phyloP scores from a whole-genome alignment of 1,140 invertebrate genomes.

The Atta colombica region DNA sequence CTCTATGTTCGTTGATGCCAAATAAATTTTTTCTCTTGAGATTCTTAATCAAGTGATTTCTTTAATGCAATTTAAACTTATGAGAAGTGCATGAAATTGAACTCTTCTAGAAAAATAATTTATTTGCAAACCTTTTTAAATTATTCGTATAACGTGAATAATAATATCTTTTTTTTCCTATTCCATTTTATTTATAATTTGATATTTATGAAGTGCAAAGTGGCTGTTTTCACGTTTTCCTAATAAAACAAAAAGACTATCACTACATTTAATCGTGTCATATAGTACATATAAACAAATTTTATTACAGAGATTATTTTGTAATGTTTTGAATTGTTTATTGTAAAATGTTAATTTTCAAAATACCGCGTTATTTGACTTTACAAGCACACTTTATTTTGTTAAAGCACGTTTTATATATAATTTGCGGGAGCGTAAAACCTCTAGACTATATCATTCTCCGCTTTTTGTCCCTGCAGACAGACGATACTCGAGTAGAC shows the following conservation, averaged over 20 bases:
- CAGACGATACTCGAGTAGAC: slow-evolving; percentile 58
- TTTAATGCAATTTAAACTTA: slow-evolving; percentile 13
- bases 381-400: neutral
- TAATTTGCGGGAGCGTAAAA: slow-evolving; percentile 25
- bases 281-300: neutral
- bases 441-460: slow-evolving; percentile 38
- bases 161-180: neutral
- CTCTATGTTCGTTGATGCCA: slow-evolving; percentile 23
- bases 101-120: neutral
- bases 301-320: neutral
- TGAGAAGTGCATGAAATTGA: neutral
- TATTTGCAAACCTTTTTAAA: neutral
- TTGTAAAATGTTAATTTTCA: neutral
- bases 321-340: neutral
- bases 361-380: neutral
- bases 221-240: neutral
- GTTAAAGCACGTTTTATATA: slow-evolving; percentile 1
- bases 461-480: slow-evolving; percentile 61
- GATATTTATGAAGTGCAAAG: neutral
- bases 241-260: neutral
- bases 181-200: neutral
- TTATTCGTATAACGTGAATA: neutral
- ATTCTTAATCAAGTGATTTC: slow-evolving; percentile 20
- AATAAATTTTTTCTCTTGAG: slow-evolving; percentile 34
- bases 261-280: neutral